phyloP scores from a whole-genome alignment of 2,797 vertebrate genomes.

The Falco berigora region DNA sequence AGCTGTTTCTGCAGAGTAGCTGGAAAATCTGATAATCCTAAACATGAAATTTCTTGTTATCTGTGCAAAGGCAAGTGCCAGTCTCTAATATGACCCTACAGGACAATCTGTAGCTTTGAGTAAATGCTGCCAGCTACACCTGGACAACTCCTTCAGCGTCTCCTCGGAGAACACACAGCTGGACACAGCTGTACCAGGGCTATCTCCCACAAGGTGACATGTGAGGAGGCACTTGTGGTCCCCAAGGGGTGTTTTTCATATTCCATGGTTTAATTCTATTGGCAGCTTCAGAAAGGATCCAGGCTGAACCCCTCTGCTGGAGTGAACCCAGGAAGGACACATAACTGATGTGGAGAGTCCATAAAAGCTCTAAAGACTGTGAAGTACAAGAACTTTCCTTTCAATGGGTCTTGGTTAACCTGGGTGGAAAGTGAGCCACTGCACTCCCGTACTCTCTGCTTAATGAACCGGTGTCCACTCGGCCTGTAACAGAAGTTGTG shows the following conservation, averaged over 20 bases:
- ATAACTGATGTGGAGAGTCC: not conserved
- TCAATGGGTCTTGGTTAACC: not conserved
- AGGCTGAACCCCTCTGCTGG: not conserved
- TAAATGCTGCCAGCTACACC: not conserved
- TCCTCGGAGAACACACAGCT: not conserved
- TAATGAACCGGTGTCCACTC: not conserved
- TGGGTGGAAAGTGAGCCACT: not conserved
- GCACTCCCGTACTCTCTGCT: not conserved
- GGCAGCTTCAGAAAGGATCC: not conserved
- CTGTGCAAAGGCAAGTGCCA: not conserved
- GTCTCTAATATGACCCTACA: not conserved
- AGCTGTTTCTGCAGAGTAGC: constrained; percentile 40
- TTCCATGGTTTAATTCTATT: not conserved
- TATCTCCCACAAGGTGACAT: not conserved
- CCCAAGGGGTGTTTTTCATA: not conserved
- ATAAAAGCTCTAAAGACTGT: not conserved
- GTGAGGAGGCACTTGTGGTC: not conserved
- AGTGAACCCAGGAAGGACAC: not conserved
- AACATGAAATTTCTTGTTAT: constrained; percentile 47
- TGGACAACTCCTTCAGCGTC: not conserved
- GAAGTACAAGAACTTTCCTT: not conserved
- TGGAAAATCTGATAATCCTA: constrained; percentile 51
- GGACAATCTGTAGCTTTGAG: not conserved
- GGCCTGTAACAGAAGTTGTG: accelerated
- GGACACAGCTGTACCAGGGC: not conserved